A percentile compares a stretch with the other conserved stretches of the same genome.
These are phyloP conservation scores for Gobio occitaniae DNA, from an alignment of 2,797 vertebrate species.

Conservation along the genomic window DNA sequence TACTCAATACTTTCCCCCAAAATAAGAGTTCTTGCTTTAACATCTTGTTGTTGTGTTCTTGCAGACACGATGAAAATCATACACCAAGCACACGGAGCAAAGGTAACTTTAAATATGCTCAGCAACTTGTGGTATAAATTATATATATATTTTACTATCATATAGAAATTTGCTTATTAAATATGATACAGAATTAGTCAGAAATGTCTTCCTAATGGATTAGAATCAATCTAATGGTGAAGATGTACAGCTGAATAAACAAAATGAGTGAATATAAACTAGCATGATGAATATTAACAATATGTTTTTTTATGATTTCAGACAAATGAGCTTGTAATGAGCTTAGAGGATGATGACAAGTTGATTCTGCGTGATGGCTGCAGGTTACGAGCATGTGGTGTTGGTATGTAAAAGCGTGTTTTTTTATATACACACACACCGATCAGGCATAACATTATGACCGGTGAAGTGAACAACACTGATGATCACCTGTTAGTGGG, in stretches of 20 bases:
- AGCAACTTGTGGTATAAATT: not conserved
- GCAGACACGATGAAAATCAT: conserved; percentile 95
- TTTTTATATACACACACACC: too few relatives aligned
- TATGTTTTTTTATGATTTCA: conserved; percentile 63
- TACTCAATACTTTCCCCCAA: not conserved
- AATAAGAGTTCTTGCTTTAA: not conserved
- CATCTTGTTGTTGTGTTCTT: conserved; percentile 35
- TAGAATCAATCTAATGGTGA: not conserved
- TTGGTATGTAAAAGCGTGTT: conserved; percentile 79
- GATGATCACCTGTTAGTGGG: too few relatives aligned
- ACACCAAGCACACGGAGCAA: conserved; percentile 92
- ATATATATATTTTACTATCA: too few relatives aligned
- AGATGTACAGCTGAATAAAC: not conserved
- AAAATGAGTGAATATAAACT: not conserved
- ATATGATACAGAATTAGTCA: too few relatives aligned
- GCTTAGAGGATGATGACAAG: conserved; percentile 88
- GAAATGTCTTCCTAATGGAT: too few relatives aligned
- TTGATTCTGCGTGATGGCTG: conserved; percentile 82
- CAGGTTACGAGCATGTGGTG: conserved; percentile 82
- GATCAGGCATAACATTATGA: too few relatives aligned
- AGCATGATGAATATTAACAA: not conserved
- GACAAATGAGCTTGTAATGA: conserved; percentile 93
- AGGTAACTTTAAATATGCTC: conserved; percentile 76
- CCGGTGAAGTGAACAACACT: too few relatives aligned
- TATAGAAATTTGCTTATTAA: too few relatives aligned